Conservation (phyloP, 2,888 invertebrate genomes). For the Drosophila demipolita region DNA sequence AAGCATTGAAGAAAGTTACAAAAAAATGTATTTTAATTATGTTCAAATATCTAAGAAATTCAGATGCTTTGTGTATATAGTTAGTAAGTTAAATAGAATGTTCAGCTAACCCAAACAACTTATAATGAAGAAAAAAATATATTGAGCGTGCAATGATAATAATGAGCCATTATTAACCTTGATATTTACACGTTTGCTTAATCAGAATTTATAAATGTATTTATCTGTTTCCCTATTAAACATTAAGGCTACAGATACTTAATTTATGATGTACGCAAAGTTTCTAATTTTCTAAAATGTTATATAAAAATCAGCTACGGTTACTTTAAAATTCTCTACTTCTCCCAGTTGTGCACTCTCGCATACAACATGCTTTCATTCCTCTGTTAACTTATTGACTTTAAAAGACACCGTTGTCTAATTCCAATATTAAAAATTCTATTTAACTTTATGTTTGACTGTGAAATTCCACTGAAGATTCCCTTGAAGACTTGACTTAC, state of each 20-base stretch:
- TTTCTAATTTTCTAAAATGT: background rate
- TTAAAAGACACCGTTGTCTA: slow-evolving; percentile 21
- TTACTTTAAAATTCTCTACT: background rate
- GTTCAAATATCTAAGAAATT: slow-evolving; percentile 14
- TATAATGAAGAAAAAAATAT: background rate
- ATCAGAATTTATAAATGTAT: background rate
- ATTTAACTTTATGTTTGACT: slow-evolving; percentile 27
- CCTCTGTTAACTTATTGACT: slow-evolving; percentile 22
- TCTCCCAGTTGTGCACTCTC: background rate
- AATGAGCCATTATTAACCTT: background rate
- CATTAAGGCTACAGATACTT: background rate
- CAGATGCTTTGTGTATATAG: slow-evolving; percentile 20
- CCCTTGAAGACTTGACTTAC: slow-evolving; percentile 53
- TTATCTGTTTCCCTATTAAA: background rate
- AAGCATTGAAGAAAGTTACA: slow-evolving; percentile 35
- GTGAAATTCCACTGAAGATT: slow-evolving; percentile 54
- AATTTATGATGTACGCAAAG: background rate
- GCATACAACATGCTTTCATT: background rate
- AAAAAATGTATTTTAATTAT: slow-evolving; percentile 6
- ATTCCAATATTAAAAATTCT: slow-evolving; percentile 44
- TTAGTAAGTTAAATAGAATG: background rate
- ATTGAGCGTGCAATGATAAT: background rate
- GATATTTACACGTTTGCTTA: background rate
- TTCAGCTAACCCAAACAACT: slow-evolving; percentile 1
- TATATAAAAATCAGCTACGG: background rate